These are phyloP conservation scores for Scrobipalpa costella DNA, from an alignment of 2,888 invertebrate genomes.

Conservation along the genomic window DNA sequence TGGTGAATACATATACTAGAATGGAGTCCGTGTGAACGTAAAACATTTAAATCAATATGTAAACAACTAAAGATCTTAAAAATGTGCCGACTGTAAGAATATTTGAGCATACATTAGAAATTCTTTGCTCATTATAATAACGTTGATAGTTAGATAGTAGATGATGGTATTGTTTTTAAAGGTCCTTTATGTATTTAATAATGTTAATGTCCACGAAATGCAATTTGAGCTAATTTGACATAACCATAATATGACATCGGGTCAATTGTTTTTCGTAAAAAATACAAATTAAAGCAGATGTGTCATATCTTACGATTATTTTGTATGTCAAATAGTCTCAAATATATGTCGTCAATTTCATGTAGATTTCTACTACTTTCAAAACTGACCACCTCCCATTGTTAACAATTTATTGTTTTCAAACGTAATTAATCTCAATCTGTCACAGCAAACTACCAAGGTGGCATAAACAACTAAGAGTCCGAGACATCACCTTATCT, in stretches of 20 bases:
- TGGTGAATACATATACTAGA: conserved; percentile 6
- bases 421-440: conserved; percentile 55
- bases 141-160: too few species aligned
- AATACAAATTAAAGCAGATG: too few species aligned
- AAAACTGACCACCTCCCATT: neutral
- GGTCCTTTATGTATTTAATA: neutral
- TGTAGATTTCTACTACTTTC: neutral
- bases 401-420: conserved; percentile 36
- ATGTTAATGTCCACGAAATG: too few species aligned
- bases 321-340: too few species aligned
- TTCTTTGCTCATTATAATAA: neutral
- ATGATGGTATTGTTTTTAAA: neutral
- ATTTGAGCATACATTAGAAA: neutral
- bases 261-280: too few species aligned
- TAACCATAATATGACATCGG: too few species aligned
- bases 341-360: too few species aligned
- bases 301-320: too few species aligned
- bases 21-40: conserved; percentile 5
- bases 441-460: conserved; percentile 59
- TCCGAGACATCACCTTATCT: conserved; percentile 43
- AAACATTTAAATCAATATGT: conserved; percentile 7
- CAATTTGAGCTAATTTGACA: too few species aligned
- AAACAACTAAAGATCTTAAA: neutral
- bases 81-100: neutral
- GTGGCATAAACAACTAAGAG: conserved; percentile 41